Evolutionary conservation across 2,797 vertebrate genomes (phyloP), one percentile per base, ranked within the genome.

Genomic region (Liasis olivaceus): DNA sequence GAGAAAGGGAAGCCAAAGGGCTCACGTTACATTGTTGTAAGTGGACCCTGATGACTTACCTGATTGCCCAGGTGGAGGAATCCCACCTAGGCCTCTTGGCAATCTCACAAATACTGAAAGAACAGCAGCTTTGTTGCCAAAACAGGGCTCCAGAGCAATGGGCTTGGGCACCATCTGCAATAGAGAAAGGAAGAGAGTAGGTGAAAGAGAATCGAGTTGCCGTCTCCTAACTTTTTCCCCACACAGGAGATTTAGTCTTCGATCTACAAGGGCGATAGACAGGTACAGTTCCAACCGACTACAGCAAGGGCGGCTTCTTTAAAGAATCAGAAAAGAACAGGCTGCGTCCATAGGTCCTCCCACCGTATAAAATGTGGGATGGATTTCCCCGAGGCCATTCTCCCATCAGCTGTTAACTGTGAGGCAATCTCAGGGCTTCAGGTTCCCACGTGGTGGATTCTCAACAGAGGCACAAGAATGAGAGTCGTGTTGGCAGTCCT

Each of bases 61-160:
- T 92, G 99, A 99, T 97, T 99, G 99, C 96, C 99, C 99, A 8
- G 99, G 99, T 88, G 99, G 99, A 64, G 99, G 99, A 86, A 99
- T 99, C 62, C 99, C 99, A 24, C 99, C 99, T 0, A 98, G 98
- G 91, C 98, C 99, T 92, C 99, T 98, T 93, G 99, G 99, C 97
- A 99, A 97, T 97, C 99, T 98, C 92, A 99, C 99, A 1, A 99
- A 99, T 91, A 99, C 99, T 2, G 99, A 99, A 36, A 99, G 99
- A 63, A 99, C 99, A 0, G 99, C 99, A 0, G 99, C 99, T 97
- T 98, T 99, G 98, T 99, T 99, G 90, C 99, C 99, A 92, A 99
- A 99, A 97, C 99, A 99, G 0, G 99, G 99, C 97, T 99, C 99
- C 94, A 99, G 97, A 2, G 99, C 99, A 1, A 99, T 99, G 64